Conservation (phyloP, 2,113 vertebrate species). For the Nibea albiflora region DNA sequence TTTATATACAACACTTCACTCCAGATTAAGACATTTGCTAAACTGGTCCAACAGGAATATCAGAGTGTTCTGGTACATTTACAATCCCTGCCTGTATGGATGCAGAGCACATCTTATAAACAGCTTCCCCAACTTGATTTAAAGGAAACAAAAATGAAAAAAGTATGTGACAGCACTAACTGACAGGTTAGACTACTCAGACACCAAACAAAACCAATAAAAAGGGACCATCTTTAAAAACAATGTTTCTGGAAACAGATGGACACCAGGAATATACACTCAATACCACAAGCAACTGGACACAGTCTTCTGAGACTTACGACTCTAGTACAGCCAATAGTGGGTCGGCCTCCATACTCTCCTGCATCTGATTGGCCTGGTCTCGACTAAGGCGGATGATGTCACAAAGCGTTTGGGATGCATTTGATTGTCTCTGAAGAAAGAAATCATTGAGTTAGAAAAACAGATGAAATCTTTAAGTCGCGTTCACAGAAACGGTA, state of each 20-base stretch:
- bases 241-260: not conserved
- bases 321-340: slow-evolving; percentile 93
- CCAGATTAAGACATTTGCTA: slow-evolving; percentile 1
- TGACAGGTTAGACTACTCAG: not conserved
- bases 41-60: not conserved
- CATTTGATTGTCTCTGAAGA: slow-evolving; percentile 95
- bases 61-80: not conserved
- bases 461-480: not conserved
- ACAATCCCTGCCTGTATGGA: not conserved
- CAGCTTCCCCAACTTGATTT: not conserved
- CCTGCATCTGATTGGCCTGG: slow-evolving; percentile 93
- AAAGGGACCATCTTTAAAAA: not conserved
- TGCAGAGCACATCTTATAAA: not conserved
- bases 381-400: slow-evolving; percentile 95
- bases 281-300: not conserved
- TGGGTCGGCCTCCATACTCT: slow-evolving; percentile 89
- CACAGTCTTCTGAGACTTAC: slow-evolving; percentile 84
- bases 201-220: not conserved
- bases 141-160: not conserved
- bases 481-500: not conserved
- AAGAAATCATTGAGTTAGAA: slow-evolving; percentile 9
- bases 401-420: slow-evolving; percentile 96
- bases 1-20: not conserved
- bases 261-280: not conserved
- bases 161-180: not conserved